Evolutionary conservation across 2,797 vertebrate genomes (phyloP), one percentile per base, ranked within the genome.

Genomic region (Pachyuromys duprasi): DNA sequence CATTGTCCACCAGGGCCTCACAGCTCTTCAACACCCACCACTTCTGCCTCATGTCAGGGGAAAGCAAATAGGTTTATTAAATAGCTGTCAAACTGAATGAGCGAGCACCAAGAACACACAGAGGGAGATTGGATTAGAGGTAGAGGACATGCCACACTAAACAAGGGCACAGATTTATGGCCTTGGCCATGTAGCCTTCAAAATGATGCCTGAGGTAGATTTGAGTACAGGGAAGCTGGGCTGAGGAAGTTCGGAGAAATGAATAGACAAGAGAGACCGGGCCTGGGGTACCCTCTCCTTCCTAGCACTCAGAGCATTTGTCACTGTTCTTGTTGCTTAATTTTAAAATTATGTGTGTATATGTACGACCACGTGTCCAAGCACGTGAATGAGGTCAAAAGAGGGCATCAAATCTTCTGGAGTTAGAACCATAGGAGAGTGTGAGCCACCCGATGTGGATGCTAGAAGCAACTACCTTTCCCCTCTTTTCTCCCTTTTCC

Each of bases 41-140:
- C 97, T 98, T 98, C 98, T 99, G 98, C 98, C 98, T 99, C 98
- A 98, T 98, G 98, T 99, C 98, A 99, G 98, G 98, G 98, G 97
- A 97, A 98, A 98, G 97, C 98, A 98, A 98, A 98, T 98, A 98
- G 97, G 98, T 98, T 98, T 99, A 99, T 99, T 99, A 99, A 99
- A 99, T 98, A 98, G 98, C 98, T 99, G 99, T 99, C 99, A 99
- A 97, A 95, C 96, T 5, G 96, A 98, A 98, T 99, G 98, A 99
- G 98, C 96, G 91, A 98, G 97, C 95, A 97, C 98, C 97, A 97
- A 98, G 98, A 98, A 98, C 98, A 98, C 98, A 98, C 98, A 96
- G 98, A 96, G 97, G 97, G 97, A 98, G 98, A 99, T 99, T 98
- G 98, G 98, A 99, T 99, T 99, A 99, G 97, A 98, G 97, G 95